Evolutionary conservation across 2,888 invertebrate species (phyloP).

Genomic region (Eupeodes luniger): DNA sequence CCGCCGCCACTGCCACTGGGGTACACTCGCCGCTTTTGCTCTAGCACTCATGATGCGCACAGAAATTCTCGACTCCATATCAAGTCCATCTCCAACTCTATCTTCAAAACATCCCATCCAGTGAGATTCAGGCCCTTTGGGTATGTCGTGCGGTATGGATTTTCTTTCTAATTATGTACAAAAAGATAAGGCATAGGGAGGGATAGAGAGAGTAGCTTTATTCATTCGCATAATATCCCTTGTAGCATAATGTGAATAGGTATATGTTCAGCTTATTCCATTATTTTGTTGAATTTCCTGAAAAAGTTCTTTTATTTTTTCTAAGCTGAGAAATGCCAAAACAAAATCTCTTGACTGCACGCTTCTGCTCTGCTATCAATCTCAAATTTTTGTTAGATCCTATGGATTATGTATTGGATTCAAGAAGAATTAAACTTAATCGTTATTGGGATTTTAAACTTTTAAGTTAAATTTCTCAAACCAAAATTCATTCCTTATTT

Average conservation of each 20-base stretch:
- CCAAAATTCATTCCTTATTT: no score
- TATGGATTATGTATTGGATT: constrained; percentile 4
- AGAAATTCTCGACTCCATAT: background rate
- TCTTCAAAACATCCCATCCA: background rate
- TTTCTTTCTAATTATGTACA: constrained; percentile 65
- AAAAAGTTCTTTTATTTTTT: constrained; percentile 49
- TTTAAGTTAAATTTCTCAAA: no score
- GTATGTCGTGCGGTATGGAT: constrained; percentile 69
- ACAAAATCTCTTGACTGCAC: constrained; percentile 16
- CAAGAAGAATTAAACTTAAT: no score
- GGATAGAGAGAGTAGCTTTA: constrained; percentile 9
- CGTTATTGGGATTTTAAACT: no score
- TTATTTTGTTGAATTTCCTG: constrained; percentile 30
- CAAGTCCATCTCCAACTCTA: constrained; percentile 4
- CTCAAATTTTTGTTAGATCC: background rate
- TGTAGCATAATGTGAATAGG: constrained; percentile 2
- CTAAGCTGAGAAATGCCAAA: constrained; percentile 38
- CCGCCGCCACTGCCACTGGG: constrained; percentile 68
- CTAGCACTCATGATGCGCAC: background rate
- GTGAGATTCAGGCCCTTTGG: constrained; percentile 10
- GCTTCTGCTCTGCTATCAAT: background rate
- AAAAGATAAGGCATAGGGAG: constrained; percentile 48
- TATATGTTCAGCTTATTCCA: constrained; percentile 10
- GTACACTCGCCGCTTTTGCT: constrained; percentile 33
- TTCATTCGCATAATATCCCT: constrained; percentile 18